These are phyloP conservation scores for Larimichthys crocea DNA, from an alignment of 2,113 vertebrate species.

Conservation along the genomic window DNA sequence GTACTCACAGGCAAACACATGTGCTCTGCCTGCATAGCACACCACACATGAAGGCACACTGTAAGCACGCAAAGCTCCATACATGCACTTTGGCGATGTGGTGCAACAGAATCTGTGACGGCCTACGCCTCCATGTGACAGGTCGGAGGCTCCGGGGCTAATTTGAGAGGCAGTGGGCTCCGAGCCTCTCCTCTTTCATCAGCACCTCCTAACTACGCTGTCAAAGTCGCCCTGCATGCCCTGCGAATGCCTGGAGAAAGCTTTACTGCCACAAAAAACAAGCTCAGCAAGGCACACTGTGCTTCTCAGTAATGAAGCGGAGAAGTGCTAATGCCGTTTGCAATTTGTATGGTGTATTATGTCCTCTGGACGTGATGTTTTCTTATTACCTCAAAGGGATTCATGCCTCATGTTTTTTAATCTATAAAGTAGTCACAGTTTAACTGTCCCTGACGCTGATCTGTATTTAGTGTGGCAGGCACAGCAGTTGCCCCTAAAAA, in stretches of 20 bases:
- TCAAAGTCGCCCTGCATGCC: constrained; percentile 69
- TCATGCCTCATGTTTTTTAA: neutral
- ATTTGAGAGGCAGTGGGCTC: constrained; percentile 82
- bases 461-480: constrained; percentile 32
- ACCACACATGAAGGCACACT: constrained; percentile 33
- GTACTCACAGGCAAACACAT: constrained; percentile 41
- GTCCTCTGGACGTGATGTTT: neutral
- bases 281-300: constrained; percentile 38
- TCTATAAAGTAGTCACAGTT: neutral
- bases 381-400: constrained; percentile 4
- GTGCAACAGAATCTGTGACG: constrained; percentile 74
- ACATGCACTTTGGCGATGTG: constrained; percentile 4
- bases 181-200: constrained; percentile 83
- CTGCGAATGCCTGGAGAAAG: constrained; percentile 53
- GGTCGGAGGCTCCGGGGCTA: constrained; percentile 81
- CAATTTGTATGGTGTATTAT: constrained; percentile 16
- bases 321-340: constrained; percentile 19
- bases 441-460: constrained; percentile 7
- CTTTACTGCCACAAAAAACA: constrained; percentile 65
- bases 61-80: constrained; percentile 24
- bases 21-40: constrained; percentile 28
- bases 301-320: constrained; percentile 42
- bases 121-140: constrained; percentile 76
- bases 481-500: constrained; percentile 28
- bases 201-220: constrained; percentile 83